phyloP scores from a whole-genome alignment of 2,797 vertebrate species.

The Gambelia wislizenii region DNA sequence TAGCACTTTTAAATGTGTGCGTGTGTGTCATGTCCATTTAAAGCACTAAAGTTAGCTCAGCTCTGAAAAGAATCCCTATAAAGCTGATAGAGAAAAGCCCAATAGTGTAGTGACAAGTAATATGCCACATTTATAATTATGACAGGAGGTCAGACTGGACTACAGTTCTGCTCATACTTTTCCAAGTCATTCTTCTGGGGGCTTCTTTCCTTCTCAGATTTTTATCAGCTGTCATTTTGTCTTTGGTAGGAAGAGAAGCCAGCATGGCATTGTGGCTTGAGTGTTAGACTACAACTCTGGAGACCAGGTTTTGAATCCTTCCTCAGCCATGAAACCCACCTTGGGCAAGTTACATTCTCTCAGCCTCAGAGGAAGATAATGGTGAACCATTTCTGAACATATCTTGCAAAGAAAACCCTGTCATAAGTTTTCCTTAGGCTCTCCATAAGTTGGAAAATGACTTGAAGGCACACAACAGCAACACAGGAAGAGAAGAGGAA shows the following conservation, averaged over 20 bases:
- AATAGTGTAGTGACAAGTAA: not conserved
- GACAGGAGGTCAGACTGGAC: not conserved
- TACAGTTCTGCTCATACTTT: not conserved
- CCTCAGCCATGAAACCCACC: no score
- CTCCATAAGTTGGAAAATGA: no score
- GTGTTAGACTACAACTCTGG: no score
- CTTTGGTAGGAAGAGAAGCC: not conserved
- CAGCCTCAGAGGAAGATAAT: no score
- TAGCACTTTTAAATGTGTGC: not conserved
- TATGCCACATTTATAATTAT: not conserved
- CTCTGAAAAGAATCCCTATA: not conserved
- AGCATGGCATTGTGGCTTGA: no score
- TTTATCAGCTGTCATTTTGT: not conserved
- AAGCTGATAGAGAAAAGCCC: not conserved
- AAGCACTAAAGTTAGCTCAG: not conserved
- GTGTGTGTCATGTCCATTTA: not conserved
- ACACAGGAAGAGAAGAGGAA: not conserved
- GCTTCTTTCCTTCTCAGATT: not conserved
- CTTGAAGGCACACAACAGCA: no score
- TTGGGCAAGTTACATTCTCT: no score
- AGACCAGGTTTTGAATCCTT: no score
- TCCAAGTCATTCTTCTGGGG: not conserved
- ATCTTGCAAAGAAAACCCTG: no score
- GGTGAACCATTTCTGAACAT: no score
- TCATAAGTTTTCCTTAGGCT: no score